Percentiles rank a stretch among this genome's conserved stretches.
phyloP scores from a whole-genome alignment of 1,140 invertebrate genomes.

The Caenorhabditis inopinata region DNA sequence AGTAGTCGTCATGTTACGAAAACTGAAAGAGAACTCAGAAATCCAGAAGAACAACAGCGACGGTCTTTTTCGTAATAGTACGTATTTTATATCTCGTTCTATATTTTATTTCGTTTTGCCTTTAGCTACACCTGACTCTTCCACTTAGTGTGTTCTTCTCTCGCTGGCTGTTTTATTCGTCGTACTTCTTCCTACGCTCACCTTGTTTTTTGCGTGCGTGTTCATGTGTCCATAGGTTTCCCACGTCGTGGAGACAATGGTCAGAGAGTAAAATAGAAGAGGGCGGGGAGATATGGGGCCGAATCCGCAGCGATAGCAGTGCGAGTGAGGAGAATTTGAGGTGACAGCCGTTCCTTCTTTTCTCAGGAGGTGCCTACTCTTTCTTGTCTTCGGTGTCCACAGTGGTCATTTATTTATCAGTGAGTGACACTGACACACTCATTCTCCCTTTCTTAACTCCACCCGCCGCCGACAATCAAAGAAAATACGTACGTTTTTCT shows the following conservation, averaged over 20 bases:
- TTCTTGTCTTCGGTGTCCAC: conserved; percentile 20
- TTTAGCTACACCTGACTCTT: no score
- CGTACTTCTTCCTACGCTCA: background rate
- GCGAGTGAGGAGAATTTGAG: conserved; percentile 14
- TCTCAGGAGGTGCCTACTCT: background rate
- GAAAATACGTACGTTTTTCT: conserved; percentile 27
- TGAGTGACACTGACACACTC: conserved; percentile 27
- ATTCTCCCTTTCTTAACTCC: conserved; percentile 13
- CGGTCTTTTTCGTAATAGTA: no score
- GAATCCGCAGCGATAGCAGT: background rate
- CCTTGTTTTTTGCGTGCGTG: background rate
- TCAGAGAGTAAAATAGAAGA: conserved; percentile 1
- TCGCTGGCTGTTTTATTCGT: background rate
- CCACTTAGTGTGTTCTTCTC: no score
- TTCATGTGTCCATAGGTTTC: background rate
- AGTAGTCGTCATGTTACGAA: no score
- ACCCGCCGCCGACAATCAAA: conserved; percentile 15
- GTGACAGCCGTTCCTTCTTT: conserved; percentile 23
- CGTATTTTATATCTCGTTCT: no score
- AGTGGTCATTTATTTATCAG: conserved; percentile 34
- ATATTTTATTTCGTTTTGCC: no score
- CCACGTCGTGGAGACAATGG: background rate
- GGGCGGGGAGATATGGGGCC: background rate
- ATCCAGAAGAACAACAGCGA: no score
- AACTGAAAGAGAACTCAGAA: no score